These are phyloP conservation scores for Gadopsis bispinosus DNA, from an alignment of 2,797 vertebrate genomes.

Conservation along the genomic window DNA sequence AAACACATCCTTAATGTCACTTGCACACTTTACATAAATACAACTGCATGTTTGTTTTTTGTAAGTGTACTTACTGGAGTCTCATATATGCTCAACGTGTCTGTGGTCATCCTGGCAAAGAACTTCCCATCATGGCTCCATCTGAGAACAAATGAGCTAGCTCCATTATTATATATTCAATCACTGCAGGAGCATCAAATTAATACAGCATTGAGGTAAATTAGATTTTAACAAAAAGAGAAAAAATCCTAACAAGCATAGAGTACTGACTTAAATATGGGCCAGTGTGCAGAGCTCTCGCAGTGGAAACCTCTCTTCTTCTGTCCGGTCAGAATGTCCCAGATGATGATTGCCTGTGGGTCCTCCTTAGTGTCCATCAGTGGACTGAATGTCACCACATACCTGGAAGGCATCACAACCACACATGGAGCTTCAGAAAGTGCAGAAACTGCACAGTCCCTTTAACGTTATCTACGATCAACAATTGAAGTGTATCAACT, in stretches of 20 bases:
- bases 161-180: slow-evolving; percentile 14
- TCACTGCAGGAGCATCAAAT: not conserved
- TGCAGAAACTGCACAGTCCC: not conserved
- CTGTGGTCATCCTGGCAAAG: slow-evolving; percentile 96
- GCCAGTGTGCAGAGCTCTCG: slow-evolving; percentile 99
- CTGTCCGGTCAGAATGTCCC: slow-evolving; percentile 98
- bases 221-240: not conserved
- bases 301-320: slow-evolving; percentile 99
- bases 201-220: not conserved
- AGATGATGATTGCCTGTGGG: slow-evolving; percentile 98
- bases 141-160: slow-evolving; percentile 72
- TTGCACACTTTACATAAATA: not conserved
- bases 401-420: slow-evolving; percentile 78
- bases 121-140: slow-evolving; percentile 99
- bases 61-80: slow-evolving; percentile 89
- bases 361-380: slow-evolving; percentile 98
- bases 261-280: slow-evolving; percentile 96
- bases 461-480: not conserved
- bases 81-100: slow-evolving; percentile 98
- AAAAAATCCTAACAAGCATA: not conserved
- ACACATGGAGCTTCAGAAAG: not conserved
- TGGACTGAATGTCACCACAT: slow-evolving; percentile 97
- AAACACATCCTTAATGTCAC: slow-evolving; percentile 19
- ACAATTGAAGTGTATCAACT: not conserved
- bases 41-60: not conserved